A percentile compares a stretch with the other conserved stretches of the same genome.
phyloP scores from a whole-genome alignment of 2,797 vertebrate species.

The Natrix natrix region DNA sequence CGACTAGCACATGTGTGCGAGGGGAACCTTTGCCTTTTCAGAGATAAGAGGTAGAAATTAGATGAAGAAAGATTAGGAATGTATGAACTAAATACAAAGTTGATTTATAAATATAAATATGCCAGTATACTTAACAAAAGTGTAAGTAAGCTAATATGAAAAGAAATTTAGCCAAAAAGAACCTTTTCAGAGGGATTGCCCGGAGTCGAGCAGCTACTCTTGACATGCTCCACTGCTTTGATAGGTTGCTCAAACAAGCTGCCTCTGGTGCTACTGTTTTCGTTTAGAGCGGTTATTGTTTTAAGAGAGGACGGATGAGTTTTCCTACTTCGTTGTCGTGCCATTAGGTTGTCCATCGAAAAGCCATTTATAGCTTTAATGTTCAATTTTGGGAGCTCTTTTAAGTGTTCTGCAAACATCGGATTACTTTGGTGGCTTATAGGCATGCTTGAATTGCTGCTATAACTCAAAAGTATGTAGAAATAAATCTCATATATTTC shows the following conservation, averaged over 20 bases:
- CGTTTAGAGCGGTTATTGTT: not conserved
- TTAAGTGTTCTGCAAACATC: constrained; percentile 11
- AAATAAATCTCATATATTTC: not conserved
- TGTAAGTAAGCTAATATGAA: no score
- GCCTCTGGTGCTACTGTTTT: not conserved
- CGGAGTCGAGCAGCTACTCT: not conserved
- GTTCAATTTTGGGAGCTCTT: not conserved
- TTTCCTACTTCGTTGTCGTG: not conserved
- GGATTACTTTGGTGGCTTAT: not conserved
- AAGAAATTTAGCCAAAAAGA: no score
- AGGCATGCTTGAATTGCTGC: not conserved
- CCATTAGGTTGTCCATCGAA: constrained; percentile 22
- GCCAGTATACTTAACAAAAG: no score
- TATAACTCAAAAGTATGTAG: not conserved
- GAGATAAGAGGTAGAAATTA: no score
- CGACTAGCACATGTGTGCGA: no score
- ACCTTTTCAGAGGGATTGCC: not conserved
- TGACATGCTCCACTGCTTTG: accelerated
- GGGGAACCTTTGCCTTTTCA: no score
- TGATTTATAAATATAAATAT: no score
- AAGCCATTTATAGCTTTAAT: not conserved
- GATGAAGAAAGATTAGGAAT: no score
- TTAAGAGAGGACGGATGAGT: not conserved
- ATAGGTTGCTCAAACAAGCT: accelerated
- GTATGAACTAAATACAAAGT: no score